These are phyloP conservation scores for Ondatra zibethicus DNA, from an alignment of 2,113 vertebrate genomes.

Conservation along the genomic window DNA sequence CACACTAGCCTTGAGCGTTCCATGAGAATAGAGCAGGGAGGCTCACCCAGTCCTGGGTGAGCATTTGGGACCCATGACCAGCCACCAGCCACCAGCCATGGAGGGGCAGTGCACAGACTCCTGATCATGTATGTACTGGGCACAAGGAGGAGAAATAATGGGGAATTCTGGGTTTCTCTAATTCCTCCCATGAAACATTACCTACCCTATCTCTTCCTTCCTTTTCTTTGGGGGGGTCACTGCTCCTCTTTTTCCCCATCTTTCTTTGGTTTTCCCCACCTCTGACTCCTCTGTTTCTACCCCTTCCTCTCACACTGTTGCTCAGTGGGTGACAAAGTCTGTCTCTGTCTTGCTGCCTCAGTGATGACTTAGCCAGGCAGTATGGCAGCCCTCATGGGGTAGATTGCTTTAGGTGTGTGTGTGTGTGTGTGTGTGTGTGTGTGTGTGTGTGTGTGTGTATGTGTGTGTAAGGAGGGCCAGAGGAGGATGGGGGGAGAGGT, in stretches of 20 bases:
- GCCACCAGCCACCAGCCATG: rapidly evolving
- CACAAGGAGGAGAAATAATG: neutral
- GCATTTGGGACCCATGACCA: too few relatives aligned
- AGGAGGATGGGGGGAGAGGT: neutral
- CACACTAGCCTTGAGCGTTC: neutral
- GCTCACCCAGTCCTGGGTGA: too few relatives aligned
- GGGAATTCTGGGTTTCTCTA: neutral
- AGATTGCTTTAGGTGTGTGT: too few relatives aligned
- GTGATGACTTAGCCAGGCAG: neutral
- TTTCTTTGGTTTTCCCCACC: neutral
- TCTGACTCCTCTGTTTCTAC: neutral
- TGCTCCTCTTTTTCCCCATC: neutral
- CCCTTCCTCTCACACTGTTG: neutral
- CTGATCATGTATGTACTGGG: neutral
- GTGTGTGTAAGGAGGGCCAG: neutral
- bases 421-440: neutral
- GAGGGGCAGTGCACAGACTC: neutral
- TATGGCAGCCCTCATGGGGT: rapidly evolving
- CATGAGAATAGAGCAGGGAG: rapidly evolving
- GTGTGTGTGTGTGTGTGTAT: neutral
- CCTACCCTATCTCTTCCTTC: rapidly evolving
- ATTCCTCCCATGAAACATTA: rapidly evolving
- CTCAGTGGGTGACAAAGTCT: too few relatives aligned
- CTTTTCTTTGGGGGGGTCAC: neutral
- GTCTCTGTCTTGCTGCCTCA: neutral